Evolutionary conservation across 2,113 vertebrate species (phyloP), one percentile per base, ranked within the genome.

Genomic region (Thinocorus orbignyianus): DNA sequence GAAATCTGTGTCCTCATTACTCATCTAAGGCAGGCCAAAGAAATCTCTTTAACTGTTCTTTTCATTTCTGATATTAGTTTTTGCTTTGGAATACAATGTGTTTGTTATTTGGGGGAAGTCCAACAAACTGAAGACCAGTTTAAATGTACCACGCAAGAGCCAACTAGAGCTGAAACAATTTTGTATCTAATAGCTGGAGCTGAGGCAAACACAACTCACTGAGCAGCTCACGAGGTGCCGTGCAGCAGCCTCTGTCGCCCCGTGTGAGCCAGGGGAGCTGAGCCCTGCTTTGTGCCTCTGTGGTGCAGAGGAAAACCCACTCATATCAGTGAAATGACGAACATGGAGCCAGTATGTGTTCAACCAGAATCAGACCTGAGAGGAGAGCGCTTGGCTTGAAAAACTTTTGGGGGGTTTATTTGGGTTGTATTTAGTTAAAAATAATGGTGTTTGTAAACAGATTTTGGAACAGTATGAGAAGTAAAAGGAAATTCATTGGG

Each of bases 11-110:
- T 71, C n/a, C 57, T 83, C 72, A 58, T 96, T 89, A 91, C 68
- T 95, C 51, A 86, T 71, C 48, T 52, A 46, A 82, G 61, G 66
- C 33, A 74, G 33, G 61, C 46, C 61, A 86, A 86, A 88, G 71
- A 96, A 88, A 68, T 79, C 52, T 76, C 81, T 95, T 89, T 62
- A 80, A 70, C 51, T 76, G 48, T 64, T 95, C 62, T 89, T 89
- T 83, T 84, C 77, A 91, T 66, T 89, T 86, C 48, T 76, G 42
- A 52, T 86, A 48, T 66, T 89, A 89, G 31, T 52, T 78, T 90
- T 69, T 86, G 37, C 13, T 52, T 81, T 88, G 86, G 65, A 82
- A 74, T 55, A 79, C 62, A 64, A 26, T 86, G 48, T 39, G 61
- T 88, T 91, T 95, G 46, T 51, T 79, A 62, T 39, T 5, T 91